Conservation (phyloP, 2,113 vertebrate genomes). For the Potamarius usumacintae region DNA sequence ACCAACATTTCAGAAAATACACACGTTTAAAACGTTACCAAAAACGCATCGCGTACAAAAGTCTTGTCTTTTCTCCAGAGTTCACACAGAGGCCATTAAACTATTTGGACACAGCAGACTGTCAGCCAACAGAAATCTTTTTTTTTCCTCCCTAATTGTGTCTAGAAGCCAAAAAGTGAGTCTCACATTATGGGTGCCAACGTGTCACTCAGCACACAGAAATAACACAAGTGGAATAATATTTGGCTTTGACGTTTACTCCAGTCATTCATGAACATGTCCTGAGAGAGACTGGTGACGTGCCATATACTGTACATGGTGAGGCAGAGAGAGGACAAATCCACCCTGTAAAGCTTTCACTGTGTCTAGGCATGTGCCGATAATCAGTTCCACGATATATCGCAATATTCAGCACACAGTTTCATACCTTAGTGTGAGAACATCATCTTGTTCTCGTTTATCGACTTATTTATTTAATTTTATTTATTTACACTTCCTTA, state of each 20-base stretch:
- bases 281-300: background rate
- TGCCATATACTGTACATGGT: background rate
- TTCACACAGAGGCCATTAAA: background rate
- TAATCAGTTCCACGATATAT: background rate
- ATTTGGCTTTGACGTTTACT: slow-evolving; percentile 9
- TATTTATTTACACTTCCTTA: background rate
- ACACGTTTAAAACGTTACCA: background rate
- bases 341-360: background rate
- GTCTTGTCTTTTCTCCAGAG: background rate
- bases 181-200: slow-evolving; percentile 8
- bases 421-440: background rate
- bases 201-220: slow-evolving; percentile 18
- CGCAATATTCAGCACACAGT: background rate
- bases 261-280: slow-evolving; percentile 8
- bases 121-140: slow-evolving; percentile 19
- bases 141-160: slow-evolving; percentile 12
- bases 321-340: background rate
- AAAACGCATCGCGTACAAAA: background rate
- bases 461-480: slow-evolving; percentile 18
- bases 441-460: background rate
- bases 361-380: background rate
- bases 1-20: background rate
- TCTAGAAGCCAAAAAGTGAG: slow-evolving; percentile 26
- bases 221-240: background rate
- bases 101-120: background rate